Conservation (phyloP, 2,113 vertebrate species). For the Plectropomus leopardus region DNA sequence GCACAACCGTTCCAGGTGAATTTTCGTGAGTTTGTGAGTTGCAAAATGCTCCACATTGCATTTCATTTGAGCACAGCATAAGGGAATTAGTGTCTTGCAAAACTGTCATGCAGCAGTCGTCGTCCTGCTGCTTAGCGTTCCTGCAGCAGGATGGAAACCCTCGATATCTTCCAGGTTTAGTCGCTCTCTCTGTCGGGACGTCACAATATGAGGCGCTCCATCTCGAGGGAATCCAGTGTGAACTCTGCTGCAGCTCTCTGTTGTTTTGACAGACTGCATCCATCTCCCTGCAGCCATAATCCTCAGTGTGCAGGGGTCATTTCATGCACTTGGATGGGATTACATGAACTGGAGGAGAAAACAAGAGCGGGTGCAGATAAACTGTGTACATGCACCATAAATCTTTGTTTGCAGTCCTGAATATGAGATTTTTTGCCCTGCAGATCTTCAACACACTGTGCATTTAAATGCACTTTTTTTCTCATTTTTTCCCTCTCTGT, state of each 20-base stretch:
- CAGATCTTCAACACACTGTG: not conserved
- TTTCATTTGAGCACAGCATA: too few relatives aligned
- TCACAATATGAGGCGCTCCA: not conserved
- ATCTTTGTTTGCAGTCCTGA: not conserved
- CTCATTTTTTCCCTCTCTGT: not conserved
- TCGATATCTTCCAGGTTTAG: not conserved
- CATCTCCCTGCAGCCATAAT: constrained; percentile 9
- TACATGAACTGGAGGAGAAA: constrained; percentile 12
- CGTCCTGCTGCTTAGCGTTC: not conserved
- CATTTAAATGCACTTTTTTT: not conserved
- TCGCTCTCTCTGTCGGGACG: not conserved
- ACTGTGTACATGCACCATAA: not conserved
- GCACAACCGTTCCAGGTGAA: too few relatives aligned
- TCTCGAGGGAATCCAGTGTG: not conserved
- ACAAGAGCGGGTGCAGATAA: not conserved
- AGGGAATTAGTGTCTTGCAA: too few relatives aligned
- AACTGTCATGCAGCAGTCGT: too few relatives aligned
- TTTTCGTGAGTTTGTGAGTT: too few relatives aligned
- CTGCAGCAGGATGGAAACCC: not conserved
- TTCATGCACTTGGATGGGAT: constrained; percentile 10
- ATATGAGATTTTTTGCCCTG: not conserved
- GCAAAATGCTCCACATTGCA: too few relatives aligned
- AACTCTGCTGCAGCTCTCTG: not conserved
- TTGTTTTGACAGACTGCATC: constrained; percentile 3
- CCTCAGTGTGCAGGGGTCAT: constrained; percentile 15